Base-by-base conservation (phyloP, 2,888 invertebrate species). In the Agelastica alni region DNA sequence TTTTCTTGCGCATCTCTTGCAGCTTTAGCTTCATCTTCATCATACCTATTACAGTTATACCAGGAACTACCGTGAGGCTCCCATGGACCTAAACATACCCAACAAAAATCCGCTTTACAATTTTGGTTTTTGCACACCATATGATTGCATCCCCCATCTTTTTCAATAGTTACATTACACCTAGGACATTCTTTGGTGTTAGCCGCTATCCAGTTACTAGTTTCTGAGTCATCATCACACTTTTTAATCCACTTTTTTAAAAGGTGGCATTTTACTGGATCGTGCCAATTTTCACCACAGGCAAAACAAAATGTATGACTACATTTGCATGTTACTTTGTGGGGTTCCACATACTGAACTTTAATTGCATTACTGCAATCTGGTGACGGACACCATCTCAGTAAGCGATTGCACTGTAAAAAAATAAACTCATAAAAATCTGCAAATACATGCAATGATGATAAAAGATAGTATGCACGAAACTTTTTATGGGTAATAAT, bases 111-210 rank as follows among this genome's bases (percentile, higher is more conserved):
- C 39, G 93, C 89, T 78, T 94, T 94, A 78, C 98, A 99, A 77
- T 91, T 93, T 80, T 93, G 93, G 81, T 97, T 98, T 81, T 96
- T 97, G 81, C 98, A 99, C 45, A 76, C 91, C 97, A 99, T 98
- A 79, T 99, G 98, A 80, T 99, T 99, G 78, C 98, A 99, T 43
- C 98, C 98, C 58, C 98, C 98, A 78, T 98, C 96, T 76, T 93
- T 93, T 75, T 94, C 93, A 68, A 94, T 93, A n/a, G 92, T 93
- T 42, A 95, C 96, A 78, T 95, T 94, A 79, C 98, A 99, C 77
- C 93, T 93, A 34, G 98, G 98, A 78, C 98, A 98, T 79, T 97
- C 96, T 82, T 99, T 98, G 49, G 98, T 99, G 79, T 99, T 98
- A 18, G 97, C 97, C 52, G 96, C 96, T 72, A 99, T 96, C 98